A percentile compares a stretch with the other conserved stretches of the same genome.
Evolutionary conservation across 2,113 vertebrate species (phyloP).

Genomic region (Triplophysa rosa): DNA sequence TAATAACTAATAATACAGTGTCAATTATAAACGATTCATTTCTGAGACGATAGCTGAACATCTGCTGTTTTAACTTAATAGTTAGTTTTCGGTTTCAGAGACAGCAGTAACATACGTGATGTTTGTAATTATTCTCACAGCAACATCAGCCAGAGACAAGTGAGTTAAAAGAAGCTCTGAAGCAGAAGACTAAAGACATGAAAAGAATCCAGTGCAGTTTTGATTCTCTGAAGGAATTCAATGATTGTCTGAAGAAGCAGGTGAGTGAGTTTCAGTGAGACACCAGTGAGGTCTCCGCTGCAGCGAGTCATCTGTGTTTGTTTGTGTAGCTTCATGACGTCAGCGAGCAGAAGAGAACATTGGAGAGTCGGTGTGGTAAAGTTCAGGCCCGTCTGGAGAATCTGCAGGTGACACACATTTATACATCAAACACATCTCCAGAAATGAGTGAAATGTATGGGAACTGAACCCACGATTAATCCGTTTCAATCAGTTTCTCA

Average conservation of each 20-base stretch:
- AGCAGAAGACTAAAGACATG: conserved; percentile 83
- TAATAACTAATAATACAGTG: too few species aligned
- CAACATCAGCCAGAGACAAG: conserved; percentile 78
- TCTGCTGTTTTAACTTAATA: too few species aligned
- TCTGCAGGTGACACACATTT: conserved; percentile 74
- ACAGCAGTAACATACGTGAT: neutral
- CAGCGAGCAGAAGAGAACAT: conserved; percentile 79
- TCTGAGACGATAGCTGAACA: too few species aligned
- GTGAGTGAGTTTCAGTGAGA: conserved; percentile 58
- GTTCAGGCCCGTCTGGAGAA: conserved; percentile 87
- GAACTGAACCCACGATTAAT: too few species aligned
- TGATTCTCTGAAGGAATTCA: conserved; percentile 82
- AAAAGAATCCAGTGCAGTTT: conserved; percentile 85
- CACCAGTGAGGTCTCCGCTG: neutral
- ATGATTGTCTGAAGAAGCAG: conserved; percentile 86
- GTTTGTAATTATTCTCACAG: conserved; percentile 59
- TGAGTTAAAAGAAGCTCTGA: conserved; percentile 74
- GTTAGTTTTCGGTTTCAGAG: neutral
- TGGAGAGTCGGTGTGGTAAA: conserved; percentile 80
- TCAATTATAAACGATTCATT: too few species aligned
- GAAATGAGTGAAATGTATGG: too few species aligned
- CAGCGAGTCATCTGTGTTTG: neutral
- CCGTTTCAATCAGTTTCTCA: too few species aligned
- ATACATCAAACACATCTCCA: too few species aligned
- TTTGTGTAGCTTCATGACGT: conserved; percentile 78